Percentiles rank a stretch among this genome's conserved stretches.
Conservation (phyloP, 2,113 vertebrate genomes). For the Oxygymnocypris stewartii region DNA sequence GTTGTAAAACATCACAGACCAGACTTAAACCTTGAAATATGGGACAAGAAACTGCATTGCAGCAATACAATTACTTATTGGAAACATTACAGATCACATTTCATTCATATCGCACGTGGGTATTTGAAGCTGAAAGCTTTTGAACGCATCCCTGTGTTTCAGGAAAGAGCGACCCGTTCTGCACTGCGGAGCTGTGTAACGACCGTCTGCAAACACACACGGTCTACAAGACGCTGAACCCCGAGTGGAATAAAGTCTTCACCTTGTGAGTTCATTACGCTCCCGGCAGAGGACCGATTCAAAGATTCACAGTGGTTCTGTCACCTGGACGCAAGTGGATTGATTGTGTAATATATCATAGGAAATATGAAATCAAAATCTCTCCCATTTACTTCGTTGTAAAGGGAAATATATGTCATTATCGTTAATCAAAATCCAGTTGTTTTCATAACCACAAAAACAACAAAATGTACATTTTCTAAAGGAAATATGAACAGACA, state of each 20-base stretch:
- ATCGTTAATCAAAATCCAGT: background rate
- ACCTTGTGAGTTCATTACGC: slow-evolving; percentile 80
- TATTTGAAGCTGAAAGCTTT: background rate
- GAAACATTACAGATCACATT: background rate
- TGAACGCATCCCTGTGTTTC: background rate
- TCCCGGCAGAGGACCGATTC: background rate
- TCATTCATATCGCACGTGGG: background rate
- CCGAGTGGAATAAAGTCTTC: slow-evolving; percentile 96
- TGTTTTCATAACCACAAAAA: background rate
- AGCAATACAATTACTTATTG: background rate
- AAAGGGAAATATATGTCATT: background rate
- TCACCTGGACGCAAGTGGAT: background rate
- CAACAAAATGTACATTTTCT: no score
- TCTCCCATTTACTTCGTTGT: background rate
- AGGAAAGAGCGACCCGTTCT: slow-evolving; percentile 97
- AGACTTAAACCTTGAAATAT: background rate
- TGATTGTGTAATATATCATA: background rate
- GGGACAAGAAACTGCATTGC: background rate
- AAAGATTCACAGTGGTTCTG: background rate
- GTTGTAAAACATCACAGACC: background rate
- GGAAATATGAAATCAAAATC: background rate
- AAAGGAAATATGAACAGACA: no score
- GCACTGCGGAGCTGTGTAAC: slow-evolving; percentile 90
- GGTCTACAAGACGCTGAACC: slow-evolving; percentile 91
- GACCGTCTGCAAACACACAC: slow-evolving; percentile 92